Conservation (phyloP, 2,113 vertebrate species). For the Ceuthmochares aereus region DNA sequence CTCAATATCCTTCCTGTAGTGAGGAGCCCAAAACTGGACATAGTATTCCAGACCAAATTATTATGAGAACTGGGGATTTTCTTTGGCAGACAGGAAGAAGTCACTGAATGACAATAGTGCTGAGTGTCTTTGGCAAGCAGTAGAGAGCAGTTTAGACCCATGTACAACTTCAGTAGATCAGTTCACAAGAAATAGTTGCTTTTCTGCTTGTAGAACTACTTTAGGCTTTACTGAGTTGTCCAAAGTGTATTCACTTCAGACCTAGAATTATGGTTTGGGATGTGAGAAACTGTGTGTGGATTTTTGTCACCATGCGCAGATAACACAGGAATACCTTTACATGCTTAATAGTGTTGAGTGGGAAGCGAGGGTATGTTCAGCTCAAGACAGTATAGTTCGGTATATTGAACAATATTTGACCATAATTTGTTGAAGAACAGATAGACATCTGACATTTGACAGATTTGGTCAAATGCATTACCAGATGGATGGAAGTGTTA, state of each 20-base stretch:
- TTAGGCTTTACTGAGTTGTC: not conserved
- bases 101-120: not conserved
- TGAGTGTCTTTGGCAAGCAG: not conserved
- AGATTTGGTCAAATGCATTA: not conserved
- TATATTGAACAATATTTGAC: not conserved
- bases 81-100: not conserved
- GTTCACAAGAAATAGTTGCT: not conserved
- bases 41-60: not conserved
- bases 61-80: not conserved
- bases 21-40: not conserved
- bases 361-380: not conserved
- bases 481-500: not conserved
- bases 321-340: not conserved
- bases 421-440: not conserved
- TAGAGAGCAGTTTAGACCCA: not conserved
- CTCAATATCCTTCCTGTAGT: not conserved
- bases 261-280: not conserved
- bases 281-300: not conserved
- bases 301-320: not conserved
- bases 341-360: not conserved
- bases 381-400: not conserved
- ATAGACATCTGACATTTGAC: no score
- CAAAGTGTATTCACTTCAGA: not conserved
- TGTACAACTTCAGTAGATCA: not conserved
- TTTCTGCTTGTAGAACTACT: not conserved